These are phyloP conservation scores for Sebastes taczanowskii DNA, from an alignment of 2,797 vertebrate species.

Conservation along the genomic window DNA sequence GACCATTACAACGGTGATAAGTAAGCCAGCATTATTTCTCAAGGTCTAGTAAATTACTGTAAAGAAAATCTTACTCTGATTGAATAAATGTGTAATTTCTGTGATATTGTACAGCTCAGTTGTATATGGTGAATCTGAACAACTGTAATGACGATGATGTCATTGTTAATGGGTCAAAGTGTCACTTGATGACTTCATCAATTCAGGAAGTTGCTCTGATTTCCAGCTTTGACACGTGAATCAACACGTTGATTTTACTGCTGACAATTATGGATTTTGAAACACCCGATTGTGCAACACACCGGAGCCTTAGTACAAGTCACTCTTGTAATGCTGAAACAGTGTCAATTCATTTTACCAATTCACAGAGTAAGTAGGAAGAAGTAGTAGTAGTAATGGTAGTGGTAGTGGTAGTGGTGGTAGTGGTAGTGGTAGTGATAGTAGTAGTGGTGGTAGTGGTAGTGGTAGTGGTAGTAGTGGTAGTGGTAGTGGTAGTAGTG, in stretches of 20 bases:
- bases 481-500: accelerated
- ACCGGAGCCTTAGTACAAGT: neutral
- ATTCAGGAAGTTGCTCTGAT: neutral
- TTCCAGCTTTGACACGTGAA: neutral
- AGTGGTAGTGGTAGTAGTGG: accelerated
- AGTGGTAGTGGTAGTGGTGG: accelerated
- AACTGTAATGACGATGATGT: neutral
- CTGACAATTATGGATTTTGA: neutral
- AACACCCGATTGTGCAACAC: neutral
- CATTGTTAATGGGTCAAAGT: neutral
- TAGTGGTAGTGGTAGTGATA: accelerated
- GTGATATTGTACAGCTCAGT: neutral
- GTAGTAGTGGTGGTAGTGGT: accelerated
- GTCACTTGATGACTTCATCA: neutral
- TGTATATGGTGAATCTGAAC: neutral
- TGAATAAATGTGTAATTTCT: neutral
- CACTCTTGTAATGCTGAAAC: neutral
- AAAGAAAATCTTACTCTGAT: neutral
- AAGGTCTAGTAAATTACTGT: neutral
- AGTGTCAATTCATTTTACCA: neutral
- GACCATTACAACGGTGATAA: neutral
- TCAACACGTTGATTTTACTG: neutral
- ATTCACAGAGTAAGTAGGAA: neutral
- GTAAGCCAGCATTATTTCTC: neutral
- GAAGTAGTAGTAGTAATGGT: too few relatives aligned